These are phyloP conservation scores for Lytechinus pictus DNA, from an alignment of 35 echinoderm and acorn worm species.

Conservation along the genomic window DNA sequence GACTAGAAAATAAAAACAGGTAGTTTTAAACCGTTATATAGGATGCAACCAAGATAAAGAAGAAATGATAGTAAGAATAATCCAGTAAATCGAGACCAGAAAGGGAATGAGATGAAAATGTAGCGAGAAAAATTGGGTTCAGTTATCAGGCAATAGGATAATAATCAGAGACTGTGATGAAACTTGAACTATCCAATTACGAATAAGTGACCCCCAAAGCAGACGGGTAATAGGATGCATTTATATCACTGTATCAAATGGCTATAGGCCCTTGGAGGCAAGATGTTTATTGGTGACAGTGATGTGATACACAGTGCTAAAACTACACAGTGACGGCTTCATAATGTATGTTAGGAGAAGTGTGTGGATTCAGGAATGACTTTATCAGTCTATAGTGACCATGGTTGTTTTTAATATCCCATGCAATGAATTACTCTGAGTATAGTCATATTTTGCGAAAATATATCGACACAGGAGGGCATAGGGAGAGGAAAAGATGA, in stretches of 20 bases:
- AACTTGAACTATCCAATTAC: not conserved
- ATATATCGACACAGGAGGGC: too few relatives aligned
- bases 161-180: constrained; percentile 11
- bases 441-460: too few relatives aligned
- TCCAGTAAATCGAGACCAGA: not conserved
- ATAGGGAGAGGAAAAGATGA: too few relatives aligned
- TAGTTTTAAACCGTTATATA: too few relatives aligned
- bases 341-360: too few relatives aligned
- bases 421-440: too few relatives aligned
- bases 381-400: too few relatives aligned
- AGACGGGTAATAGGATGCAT: not conserved
- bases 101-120: not conserved
- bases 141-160: not conserved
- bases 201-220: not conserved
- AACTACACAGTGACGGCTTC: too few relatives aligned
- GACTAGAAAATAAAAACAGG: not conserved
- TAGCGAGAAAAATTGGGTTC: not conserved
- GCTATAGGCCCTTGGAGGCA: not conserved
- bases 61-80: not conserved
- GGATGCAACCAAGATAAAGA: not conserved
- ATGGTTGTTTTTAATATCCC: too few relatives aligned
- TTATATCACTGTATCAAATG: not conserved
- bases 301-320: not conserved
- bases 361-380: too few relatives aligned
- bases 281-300: not conserved